Evolutionary conservation across 2,888 invertebrate species (phyloP).

Genomic region (Achlya flavicornis): DNA sequence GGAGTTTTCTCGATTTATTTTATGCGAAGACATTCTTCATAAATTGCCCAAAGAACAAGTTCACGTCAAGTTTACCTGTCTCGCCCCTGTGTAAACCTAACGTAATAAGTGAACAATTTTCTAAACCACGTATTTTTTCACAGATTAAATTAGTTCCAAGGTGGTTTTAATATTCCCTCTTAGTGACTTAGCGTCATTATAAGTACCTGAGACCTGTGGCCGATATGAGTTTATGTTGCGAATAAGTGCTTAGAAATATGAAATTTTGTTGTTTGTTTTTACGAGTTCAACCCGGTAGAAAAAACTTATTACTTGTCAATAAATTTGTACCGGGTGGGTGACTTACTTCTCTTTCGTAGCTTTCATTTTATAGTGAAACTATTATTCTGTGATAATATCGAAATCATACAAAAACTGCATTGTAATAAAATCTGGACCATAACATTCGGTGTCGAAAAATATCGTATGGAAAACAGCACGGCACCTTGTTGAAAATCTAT

Average conservation of each 20-base stretch:
- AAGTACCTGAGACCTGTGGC: not conserved
- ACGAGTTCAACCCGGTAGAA: too few relatives aligned
- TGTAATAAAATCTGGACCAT: too few relatives aligned
- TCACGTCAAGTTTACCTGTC: not conserved
- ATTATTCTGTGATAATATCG: too few relatives aligned
- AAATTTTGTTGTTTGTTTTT: not conserved
- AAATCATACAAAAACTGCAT: too few relatives aligned
- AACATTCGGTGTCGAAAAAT: too few relatives aligned
- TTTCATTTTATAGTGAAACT: not conserved
- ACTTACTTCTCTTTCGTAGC: not conserved
- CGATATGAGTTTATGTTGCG: conserved; percentile 1
- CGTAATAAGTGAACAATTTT: conserved; percentile 13
- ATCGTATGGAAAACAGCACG: too few relatives aligned
- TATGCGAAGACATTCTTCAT: not conserved
- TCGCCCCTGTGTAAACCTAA: conserved; percentile 2
- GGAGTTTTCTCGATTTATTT: not conserved
- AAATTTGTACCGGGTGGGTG: not conserved
- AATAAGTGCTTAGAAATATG: not conserved
- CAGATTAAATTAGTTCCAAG: conserved; percentile 40
- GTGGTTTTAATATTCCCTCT: conserved; percentile 42
- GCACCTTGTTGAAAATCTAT: too few relatives aligned
- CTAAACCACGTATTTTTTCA: conserved; percentile 32
- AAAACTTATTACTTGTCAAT: too few relatives aligned
- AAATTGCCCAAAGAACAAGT: not conserved
- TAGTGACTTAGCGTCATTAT: conserved; percentile 29